phyloP scores from a whole-genome alignment of 2,113 vertebrate genomes.

The Sturnus vulgaris region DNA sequence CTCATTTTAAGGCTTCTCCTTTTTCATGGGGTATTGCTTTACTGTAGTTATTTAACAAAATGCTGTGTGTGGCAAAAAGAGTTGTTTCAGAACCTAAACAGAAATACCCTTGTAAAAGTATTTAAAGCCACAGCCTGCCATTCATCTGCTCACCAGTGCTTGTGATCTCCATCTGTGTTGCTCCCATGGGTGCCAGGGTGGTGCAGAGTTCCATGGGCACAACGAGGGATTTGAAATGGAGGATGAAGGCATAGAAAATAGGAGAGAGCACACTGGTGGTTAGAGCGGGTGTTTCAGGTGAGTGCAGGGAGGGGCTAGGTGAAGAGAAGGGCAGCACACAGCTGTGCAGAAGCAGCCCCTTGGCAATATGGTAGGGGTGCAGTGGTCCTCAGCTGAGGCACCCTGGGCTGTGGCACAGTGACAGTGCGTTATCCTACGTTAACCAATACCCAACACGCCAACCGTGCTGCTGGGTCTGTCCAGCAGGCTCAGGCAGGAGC shows the following conservation, averaged over 20 bases:
- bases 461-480: not conserved
- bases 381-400: not conserved
- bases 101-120: not conserved
- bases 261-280: not conserved
- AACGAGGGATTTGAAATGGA: not conserved
- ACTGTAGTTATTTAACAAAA: not conserved
- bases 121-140: not conserved
- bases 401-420: accelerated
- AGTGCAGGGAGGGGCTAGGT: not conserved
- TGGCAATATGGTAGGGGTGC: not conserved
- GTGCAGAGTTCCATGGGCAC: not conserved
- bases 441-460: not conserved
- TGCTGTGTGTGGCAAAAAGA: not conserved
- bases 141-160: not conserved
- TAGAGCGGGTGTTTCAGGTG: not conserved
- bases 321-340: not conserved
- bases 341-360: not conserved
- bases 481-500: not conserved
- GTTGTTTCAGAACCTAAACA: not conserved
- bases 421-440: accelerated
- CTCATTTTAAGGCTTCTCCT: not conserved
- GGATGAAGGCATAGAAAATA: not conserved
- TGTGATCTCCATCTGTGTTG: not conserved
- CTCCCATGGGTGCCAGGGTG: not conserved
- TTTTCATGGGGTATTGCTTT: not conserved